These are phyloP conservation scores for Zophobas atratus DNA, from an alignment of 1,140 invertebrate species.

Conservation along the genomic window DNA sequence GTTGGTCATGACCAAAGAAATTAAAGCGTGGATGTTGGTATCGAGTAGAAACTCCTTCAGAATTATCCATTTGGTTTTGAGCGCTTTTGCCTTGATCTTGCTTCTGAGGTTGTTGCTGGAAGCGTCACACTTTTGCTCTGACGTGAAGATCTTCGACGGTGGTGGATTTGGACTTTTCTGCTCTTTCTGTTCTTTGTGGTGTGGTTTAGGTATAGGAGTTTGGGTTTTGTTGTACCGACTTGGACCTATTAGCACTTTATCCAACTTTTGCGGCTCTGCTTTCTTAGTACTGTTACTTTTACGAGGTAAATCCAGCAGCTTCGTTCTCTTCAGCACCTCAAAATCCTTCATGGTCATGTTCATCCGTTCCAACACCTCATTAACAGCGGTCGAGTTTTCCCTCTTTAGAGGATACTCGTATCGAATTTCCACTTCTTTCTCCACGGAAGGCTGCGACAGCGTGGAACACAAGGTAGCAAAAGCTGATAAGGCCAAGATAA, in stretches of 20 bases:
- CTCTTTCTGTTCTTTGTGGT: too few relatives aligned
- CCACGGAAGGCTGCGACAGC: constrained; percentile 1
- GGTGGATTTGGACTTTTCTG: background rate
- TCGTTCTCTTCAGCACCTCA: background rate
- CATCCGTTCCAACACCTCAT: constrained; percentile 1
- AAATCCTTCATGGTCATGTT: constrained; percentile 37
- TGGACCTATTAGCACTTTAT: too few relatives aligned
- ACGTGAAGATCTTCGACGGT: background rate
- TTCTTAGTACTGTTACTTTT: background rate
- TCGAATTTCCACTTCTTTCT: constrained; percentile 1
- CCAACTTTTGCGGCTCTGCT: too few relatives aligned
- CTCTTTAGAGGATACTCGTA: background rate
- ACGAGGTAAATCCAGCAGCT: background rate
- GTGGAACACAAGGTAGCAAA: constrained; percentile 14
- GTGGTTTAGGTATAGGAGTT: too few relatives aligned
- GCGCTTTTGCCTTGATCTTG: background rate
- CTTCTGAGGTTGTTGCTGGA: background rate
- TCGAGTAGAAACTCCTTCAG: constrained; percentile 16
- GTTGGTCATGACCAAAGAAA: constrained; percentile 22
- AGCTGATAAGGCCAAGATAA: constrained; percentile 18
- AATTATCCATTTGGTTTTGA: constrained; percentile 20
- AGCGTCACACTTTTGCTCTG: background rate
- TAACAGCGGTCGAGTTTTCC: background rate
- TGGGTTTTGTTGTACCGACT: too few relatives aligned
- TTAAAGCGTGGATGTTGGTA: constrained; percentile 12